phyloP scores from a whole-genome alignment of 2,797 vertebrate genomes.

The Zenarchopterus dispar region DNA sequence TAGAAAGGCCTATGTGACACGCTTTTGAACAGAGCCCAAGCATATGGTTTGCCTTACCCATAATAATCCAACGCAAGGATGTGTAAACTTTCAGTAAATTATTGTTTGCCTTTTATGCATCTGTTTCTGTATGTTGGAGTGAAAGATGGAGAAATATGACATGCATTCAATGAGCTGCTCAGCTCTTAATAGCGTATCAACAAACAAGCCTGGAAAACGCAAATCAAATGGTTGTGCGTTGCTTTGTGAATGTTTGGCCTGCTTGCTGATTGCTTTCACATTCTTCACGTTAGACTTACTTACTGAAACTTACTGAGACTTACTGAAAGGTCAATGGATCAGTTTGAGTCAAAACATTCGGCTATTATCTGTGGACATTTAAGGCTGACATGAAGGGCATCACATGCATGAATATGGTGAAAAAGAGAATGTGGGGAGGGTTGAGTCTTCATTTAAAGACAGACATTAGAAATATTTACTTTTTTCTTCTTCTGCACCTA shows the following conservation, averaged over 20 bases:
- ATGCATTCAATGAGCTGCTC: conserved; percentile 36
- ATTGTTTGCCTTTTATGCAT: conserved; percentile 50
- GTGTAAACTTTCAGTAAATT: conserved; percentile 33
- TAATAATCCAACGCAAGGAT: conserved; percentile 45
- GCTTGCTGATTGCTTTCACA: conserved; percentile 16
- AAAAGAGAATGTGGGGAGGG: background rate
- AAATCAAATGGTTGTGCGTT: conserved; percentile 45
- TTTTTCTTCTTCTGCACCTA: too few species aligned
- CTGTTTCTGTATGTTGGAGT: conserved; percentile 34
- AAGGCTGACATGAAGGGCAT: conserved; percentile 2
- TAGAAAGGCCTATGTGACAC: conserved; percentile 58
- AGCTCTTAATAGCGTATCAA: conserved; percentile 56
- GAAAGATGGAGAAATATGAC: conserved; percentile 40
- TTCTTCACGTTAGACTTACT: conserved; percentile 18
- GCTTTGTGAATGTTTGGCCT: conserved; percentile 59
- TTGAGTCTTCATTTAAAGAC: too few species aligned
- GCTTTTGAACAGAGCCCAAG: conserved; percentile 49
- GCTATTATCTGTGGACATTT: conserved; percentile 9
- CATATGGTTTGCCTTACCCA: conserved; percentile 52
- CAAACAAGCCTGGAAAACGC: conserved; percentile 57
- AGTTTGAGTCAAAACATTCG: background rate
- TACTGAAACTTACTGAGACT: too few species aligned
- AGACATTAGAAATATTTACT: too few species aligned
- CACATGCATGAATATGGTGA: background rate
- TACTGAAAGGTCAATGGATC: conserved; percentile 36